phyloP scores from a whole-genome alignment of 2,888 invertebrate genomes.

The Cantharis rufa region DNA sequence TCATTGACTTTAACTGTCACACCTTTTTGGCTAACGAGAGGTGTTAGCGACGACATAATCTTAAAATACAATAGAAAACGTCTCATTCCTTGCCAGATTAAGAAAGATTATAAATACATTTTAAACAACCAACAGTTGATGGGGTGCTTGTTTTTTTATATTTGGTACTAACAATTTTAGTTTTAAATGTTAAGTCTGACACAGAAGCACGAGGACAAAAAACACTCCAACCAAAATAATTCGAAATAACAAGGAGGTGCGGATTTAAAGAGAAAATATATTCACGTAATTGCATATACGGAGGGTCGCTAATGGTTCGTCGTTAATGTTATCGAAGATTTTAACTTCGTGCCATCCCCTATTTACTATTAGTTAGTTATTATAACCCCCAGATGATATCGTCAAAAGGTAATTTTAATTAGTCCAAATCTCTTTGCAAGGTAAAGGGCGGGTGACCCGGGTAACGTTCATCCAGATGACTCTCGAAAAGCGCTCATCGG shows the following conservation, averaged over 20 bases:
- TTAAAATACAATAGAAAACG: slow-evolving; percentile 38
- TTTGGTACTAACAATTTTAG: neutral
- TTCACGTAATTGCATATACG: slow-evolving; percentile 16
- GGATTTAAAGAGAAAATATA: neutral
- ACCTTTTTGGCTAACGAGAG: slow-evolving; percentile 41
- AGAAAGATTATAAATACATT: slow-evolving; percentile 53
- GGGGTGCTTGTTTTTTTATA: slow-evolving; percentile 31
- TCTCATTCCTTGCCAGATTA: slow-evolving; percentile 54
- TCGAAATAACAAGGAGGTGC: neutral
- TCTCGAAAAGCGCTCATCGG: too few relatives aligned
- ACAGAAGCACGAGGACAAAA: neutral
- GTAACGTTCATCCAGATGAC: too few relatives aligned
- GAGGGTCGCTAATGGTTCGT: slow-evolving; percentile 38
- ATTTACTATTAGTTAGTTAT: slow-evolving; percentile 11
- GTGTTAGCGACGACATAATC: slow-evolving; percentile 52
- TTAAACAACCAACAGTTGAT: slow-evolving; percentile 52
- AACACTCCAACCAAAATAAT: neutral
- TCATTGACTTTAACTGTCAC: slow-evolving; percentile 43
- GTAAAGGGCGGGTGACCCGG: neutral
- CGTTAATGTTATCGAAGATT: slow-evolving; percentile 40
- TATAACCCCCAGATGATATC: slow-evolving; percentile 1
- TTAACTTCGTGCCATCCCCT: slow-evolving; percentile 35
- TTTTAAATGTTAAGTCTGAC: neutral
- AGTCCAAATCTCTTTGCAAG: neutral
- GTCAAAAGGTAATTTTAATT: neutral